Evolutionary conservation across 1,140 invertebrate species (phyloP).

Genomic region (Pentalonia nigronervosa): DNA sequence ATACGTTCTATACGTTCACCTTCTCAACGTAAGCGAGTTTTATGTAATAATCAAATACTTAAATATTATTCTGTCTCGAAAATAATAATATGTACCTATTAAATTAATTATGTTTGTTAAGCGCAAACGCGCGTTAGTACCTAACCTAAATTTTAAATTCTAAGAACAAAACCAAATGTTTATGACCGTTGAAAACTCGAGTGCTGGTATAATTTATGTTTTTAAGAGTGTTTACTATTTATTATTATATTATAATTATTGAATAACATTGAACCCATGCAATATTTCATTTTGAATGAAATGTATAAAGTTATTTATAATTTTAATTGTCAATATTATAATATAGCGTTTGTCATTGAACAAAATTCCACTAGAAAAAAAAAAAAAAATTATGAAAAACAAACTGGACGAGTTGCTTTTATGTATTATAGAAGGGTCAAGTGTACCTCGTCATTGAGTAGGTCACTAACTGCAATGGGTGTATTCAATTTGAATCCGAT

Average conservation of each 20-base stretch:
- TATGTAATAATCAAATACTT: slow-evolving; percentile 19
- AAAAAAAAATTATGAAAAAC: not conserved
- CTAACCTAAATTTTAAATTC: not conserved
- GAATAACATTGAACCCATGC: not conserved
- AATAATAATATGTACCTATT: not conserved
- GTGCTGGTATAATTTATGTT: not conserved
- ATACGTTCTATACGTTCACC: not conserved
- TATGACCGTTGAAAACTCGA: not conserved
- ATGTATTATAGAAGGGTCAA: not conserved
- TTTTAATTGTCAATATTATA: not conserved
- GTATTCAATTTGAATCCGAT: not conserved
- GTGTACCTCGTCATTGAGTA: not conserved
- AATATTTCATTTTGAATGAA: not conserved
- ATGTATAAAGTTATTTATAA: not conserved
- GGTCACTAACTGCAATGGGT: not conserved
- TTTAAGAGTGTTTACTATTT: not conserved
- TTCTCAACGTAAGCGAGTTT: not conserved
- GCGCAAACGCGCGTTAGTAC: not conserved
- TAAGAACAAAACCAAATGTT: not conserved
- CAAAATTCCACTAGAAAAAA: not conserved
- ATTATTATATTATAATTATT: not conserved
- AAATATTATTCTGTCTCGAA: not conserved
- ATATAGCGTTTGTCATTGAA: not conserved
- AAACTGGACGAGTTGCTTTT: not conserved
- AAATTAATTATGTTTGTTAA: not conserved